Conservation (phyloP, 2,888 invertebrate genomes). For the Liopterus haemorrhoidalis region DNA sequence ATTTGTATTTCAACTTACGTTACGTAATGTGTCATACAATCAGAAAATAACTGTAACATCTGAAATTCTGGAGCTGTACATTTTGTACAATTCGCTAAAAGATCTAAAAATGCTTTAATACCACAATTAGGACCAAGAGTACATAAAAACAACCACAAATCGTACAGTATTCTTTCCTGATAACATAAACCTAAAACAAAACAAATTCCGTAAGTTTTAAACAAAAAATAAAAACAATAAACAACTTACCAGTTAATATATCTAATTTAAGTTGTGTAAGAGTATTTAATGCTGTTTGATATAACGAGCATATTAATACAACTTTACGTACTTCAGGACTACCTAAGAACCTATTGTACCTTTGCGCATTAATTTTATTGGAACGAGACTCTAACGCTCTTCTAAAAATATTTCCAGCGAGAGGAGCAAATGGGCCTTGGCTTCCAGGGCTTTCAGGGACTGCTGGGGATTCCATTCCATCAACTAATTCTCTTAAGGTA, state of each 20-base stretch:
- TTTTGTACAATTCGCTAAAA: conserved; percentile 73
- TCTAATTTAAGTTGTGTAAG: conserved; percentile 86
- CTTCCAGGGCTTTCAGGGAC: conserved; percentile 40
- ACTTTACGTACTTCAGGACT: conserved; percentile 76
- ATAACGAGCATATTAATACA: conserved; percentile 83
- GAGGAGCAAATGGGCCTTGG: conserved; percentile 40
- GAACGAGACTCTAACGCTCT: conserved; percentile 57
- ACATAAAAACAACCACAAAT: conserved; percentile 85
- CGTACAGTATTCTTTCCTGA: conserved; percentile 82
- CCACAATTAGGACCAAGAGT: conserved; percentile 86
- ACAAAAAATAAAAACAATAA: conserved; percentile 5
- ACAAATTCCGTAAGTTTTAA: conserved; percentile 15
- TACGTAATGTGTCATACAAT: conserved; percentile 93
- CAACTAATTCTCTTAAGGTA: conserved; percentile 47
- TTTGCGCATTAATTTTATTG: conserved; percentile 57
- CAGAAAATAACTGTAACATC: conserved; percentile 87
- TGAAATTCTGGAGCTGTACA: conserved; percentile 83
- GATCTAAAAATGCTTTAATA: conserved; percentile 79
- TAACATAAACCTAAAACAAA: conserved; percentile 83
- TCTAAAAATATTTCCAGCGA: conserved; percentile 51
- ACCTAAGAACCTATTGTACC: conserved; percentile 68
- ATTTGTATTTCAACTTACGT: conserved; percentile 63
- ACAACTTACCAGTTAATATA: conserved; percentile 75
- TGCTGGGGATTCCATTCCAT: conserved; percentile 44
- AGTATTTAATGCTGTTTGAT: conserved; percentile 84